Percentiles rank a stretch among this genome's conserved stretches.
Evolutionary conservation across 2,888 invertebrate genomes (phyloP).

Genomic region (Xylocampa areola): DNA sequence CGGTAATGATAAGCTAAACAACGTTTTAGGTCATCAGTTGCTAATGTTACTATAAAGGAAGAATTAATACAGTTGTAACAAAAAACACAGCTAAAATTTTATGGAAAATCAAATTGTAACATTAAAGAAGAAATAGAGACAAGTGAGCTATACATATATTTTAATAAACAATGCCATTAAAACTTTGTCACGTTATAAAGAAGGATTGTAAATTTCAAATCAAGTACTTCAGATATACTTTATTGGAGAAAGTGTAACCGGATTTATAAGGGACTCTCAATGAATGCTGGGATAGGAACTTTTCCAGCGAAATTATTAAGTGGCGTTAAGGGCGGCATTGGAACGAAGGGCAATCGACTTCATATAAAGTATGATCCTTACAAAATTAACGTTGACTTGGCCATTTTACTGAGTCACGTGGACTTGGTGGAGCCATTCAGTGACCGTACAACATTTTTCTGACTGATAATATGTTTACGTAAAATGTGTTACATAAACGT

Average conservation of each 20-base stretch:
- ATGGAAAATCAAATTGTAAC: background rate
- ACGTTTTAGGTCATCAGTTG: constrained; percentile 6
- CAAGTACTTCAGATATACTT: constrained; percentile 20
- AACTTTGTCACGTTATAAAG: too few relatives aligned
- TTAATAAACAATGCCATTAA: too few relatives aligned
- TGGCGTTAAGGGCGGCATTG: constrained; percentile 28
- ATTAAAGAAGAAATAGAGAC: too few relatives aligned
- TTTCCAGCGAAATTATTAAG: constrained; percentile 44
- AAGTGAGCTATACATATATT: too few relatives aligned
- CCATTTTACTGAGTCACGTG: constrained; percentile 23
- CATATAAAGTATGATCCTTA: constrained; percentile 19
- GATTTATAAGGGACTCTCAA: constrained; percentile 33
- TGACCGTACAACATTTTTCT: too few relatives aligned
- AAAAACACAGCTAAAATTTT: too few relatives aligned
- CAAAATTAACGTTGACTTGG: constrained; percentile 22
- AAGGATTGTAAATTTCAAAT: constrained; percentile 34
- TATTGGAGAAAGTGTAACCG: constrained; percentile 34
- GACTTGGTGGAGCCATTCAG: too few relatives aligned
- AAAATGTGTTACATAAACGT: too few relatives aligned
- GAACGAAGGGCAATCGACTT: constrained; percentile 37
- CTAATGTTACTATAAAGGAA: background rate
- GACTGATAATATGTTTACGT: too few relatives aligned
- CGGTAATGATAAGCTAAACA: constrained; percentile 15
- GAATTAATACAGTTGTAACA: background rate
- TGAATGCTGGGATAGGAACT: constrained; percentile 33